phyloP scores from a whole-genome alignment of 2,113 vertebrate genomes.

The Fregata magnificens region DNA sequence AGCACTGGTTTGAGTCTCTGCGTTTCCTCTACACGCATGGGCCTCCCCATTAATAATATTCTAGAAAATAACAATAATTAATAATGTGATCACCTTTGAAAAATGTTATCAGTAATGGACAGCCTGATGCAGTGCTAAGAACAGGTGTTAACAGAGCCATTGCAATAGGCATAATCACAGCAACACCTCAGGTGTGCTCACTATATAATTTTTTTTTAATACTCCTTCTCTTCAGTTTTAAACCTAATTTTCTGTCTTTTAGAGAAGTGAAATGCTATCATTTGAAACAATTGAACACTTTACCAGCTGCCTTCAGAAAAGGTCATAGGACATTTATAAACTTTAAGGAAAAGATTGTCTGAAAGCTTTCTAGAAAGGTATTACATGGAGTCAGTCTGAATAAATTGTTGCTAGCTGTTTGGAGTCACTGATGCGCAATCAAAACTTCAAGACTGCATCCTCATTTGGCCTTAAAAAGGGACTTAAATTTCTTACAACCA shows the following conservation, averaged over 20 bases:
- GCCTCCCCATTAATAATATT: background rate
- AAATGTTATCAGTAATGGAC: background rate
- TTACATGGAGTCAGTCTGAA: background rate
- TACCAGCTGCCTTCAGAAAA: background rate
- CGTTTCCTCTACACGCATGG: background rate
- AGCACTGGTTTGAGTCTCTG: background rate
- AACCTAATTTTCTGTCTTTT: background rate
- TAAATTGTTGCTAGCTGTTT: background rate
- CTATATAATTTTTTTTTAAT: background rate
- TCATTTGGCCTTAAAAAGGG: background rate
- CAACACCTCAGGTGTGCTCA: background rate
- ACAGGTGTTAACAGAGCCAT: background rate
- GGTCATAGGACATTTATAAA: background rate
- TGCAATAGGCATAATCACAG: background rate
- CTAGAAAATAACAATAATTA: background rate
- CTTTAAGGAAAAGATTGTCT: background rate
- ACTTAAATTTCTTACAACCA: background rate
- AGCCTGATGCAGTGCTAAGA: background rate
- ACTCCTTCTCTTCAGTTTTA: background rate
- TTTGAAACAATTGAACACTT: background rate
- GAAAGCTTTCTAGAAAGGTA: background rate
- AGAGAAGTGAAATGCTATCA: background rate
- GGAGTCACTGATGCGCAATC: background rate
- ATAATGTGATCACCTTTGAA: background rate
- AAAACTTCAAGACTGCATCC: background rate